Evolutionary conservation across 2,113 vertebrate species (phyloP), one percentile per base, ranked within the genome.

Genomic region (Sialia sialis): DNA sequence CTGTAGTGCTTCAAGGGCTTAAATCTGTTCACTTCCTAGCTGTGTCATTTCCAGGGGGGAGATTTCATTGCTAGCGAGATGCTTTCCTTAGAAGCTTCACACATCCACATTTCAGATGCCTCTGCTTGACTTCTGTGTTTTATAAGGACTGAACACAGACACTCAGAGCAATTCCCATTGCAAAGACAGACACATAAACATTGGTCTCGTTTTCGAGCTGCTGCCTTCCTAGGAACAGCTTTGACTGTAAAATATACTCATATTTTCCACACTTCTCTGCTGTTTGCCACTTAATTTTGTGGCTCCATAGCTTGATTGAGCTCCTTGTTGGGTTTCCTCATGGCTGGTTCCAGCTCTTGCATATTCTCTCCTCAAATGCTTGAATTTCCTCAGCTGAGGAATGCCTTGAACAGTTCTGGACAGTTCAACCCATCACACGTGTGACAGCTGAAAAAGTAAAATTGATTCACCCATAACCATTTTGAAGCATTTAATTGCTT

Each of bases 331-430:
- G 22, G 22, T 68, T 56, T 82, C 36, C 44, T 79, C 21, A 30
- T 56, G 0, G 0, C 70, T 78, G 59, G 7, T 48, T 54, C 44
- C 74, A 75, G 0, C 39, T 52, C 56, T 21, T 58, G 10, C n/a
- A 1, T 8, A 16, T 52, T 75, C 30, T 68, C 34, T 59, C 56
- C 88, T 90, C 79, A 63, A 82, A 90, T 48, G 34, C 36, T 43
- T 51, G 70, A 69, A n/a, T 66, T 84, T 77, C 32, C n/a, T 87
- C 46, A 17, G 30, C 60, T 60, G n/a, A 68, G 39, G 46, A 41
- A 51, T 63, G 59, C 13, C 43, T 58, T 25, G 10, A 79, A 8
- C 11, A 67, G 52, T 26, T 26, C 56, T 44, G 60, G 52, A 59
- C 64, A 54, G 34, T 58, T 73, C 64, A 90, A 32, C 18, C 44